Percentiles rank a stretch among this genome's conserved stretches.
These are phyloP conservation scores for Ischnura elegans DNA, from an alignment of 2,888 invertebrate genomes.

Conservation along the genomic window DNA sequence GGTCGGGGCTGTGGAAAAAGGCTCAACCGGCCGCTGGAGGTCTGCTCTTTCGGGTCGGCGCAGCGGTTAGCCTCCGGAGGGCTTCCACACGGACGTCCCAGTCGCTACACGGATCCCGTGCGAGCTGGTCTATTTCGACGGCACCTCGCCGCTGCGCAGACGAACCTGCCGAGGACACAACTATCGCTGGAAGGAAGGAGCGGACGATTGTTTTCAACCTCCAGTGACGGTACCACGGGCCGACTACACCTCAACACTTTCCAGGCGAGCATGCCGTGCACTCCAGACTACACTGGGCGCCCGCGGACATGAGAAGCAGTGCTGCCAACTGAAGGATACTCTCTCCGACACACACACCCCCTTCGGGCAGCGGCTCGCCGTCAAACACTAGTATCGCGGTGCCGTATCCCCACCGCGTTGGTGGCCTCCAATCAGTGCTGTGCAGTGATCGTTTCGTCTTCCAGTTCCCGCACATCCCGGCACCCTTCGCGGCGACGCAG, in stretches of 20 bases:
- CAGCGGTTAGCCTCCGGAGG: constrained; percentile 35
- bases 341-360: neutral
- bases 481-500: constrained; percentile 8
- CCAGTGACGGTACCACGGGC: neutral
- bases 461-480: neutral
- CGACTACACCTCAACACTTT: neutral
- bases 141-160: neutral
- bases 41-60: constrained; percentile 13
- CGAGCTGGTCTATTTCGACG: neutral
- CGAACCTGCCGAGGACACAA: neutral
- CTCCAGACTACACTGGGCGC: neutral
- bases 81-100: neutral
- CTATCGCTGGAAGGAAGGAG: too few relatives aligned
- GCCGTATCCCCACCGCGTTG: neutral
- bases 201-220: neutral
- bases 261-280: neutral
- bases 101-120: neutral
- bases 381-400: neutral
- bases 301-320: neutral
- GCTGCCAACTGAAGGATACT: constrained; percentile 24
- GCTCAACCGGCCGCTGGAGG: constrained; percentile 6
- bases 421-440: neutral
- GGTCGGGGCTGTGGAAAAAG: neutral
- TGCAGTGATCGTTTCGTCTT: constrained; percentile 29
- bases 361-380: neutral